Evolutionary conservation across 2,888 invertebrate species (phyloP), one percentile per base, ranked within the genome.

Genomic region (Cylindroiulus punctatus): DNA sequence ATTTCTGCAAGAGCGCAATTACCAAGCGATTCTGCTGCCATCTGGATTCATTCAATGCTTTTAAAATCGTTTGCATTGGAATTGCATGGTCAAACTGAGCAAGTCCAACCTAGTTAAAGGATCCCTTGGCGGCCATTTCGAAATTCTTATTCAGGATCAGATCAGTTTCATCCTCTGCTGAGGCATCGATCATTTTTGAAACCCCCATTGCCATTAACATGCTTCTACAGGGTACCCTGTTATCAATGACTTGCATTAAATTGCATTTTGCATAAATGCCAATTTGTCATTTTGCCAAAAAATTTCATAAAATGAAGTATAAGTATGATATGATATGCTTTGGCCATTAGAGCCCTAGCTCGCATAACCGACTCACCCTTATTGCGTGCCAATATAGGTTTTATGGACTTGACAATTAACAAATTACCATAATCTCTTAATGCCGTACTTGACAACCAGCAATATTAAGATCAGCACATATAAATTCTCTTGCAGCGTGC

Each of bases 341-440:
- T 52, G 2, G 36, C 3, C 36, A 2, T 4, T 36, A 4, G 7
- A 36, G 7, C 36, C 36, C 36, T 4, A 4, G n/a, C n/a, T 52
- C 52, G 52, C 19, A 52, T 19, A 52, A 19, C 19, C 52, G 5
- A 17, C 52, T 36, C 36, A 52, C 5, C 52, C 17, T 52, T n/a
- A 19, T 52, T 52, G 52, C 57, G 22, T 65, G 57, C 57, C 5
- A 65, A 22, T 65, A 65, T 26, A 19, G 57, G 57, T 8, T 65
- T 65, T 22, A 65, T 65, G 57, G 57, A 65, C 8, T 26, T 65
- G 5, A 8, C 8, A 65, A n/a, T 65, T 65, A 3, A 19, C 22
- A 26, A 65, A 65, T 65, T 65, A 65, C 22, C 57, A 65, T 65
- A 65, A 65, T 22, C 57, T 65, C 57, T 65, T 65, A 65, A 65